Evolutionary conservation across 2,797 vertebrate species (phyloP), one percentile per base, ranked within the genome.

Genomic region (Lerista edwardsae): DNA sequence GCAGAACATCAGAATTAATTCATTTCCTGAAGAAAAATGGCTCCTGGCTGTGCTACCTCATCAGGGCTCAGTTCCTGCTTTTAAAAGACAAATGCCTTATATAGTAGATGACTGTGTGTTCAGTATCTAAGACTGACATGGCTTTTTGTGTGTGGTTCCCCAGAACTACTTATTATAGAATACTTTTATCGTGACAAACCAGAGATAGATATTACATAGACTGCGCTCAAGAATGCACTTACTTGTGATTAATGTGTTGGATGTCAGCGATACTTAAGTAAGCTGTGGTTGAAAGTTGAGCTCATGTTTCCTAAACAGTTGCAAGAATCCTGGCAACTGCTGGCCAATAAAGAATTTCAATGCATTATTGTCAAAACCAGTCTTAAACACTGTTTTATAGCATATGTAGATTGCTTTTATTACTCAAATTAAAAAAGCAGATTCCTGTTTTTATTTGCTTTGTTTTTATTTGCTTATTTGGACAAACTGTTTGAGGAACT

Each of bases 51-150:
- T 75, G 1, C 59, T 84, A 0, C 55, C 3, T 87, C 34, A 82
- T 6, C 23, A 84, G n/a, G 64, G 79, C 41, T 85, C 44, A 75
- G 39, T 87, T 91, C 84, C 47, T 25, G 5, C 7, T 84, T 92
- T 80, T 57, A 36, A 80, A 68, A 75, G 68, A 65, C 0, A 83
- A 79, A 83, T 84, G 84, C 8, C 61, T 47, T 51, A 6, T 36
- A 44, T 81, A 57, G 84, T 57, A 85, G 59, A 77, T 15, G 61
- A 1, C 10, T 15, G n/a, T 84, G 47, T 17, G 9, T 36, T 67
- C 39, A 14, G 3, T 59, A 89, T 87, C 83, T 86, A 55, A 78
- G n/a, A 27, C 10, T 80, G 73, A 80, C 86, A 71, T 21, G 23
- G 36, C 44, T 39, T 36, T 36, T 44, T 36, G 31, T 59, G 79